Percentiles rank a stretch among this genome's conserved stretches.
phyloP scores from a whole-genome alignment of 2,888 invertebrate species.

The Drosophila prolongata region DNA sequence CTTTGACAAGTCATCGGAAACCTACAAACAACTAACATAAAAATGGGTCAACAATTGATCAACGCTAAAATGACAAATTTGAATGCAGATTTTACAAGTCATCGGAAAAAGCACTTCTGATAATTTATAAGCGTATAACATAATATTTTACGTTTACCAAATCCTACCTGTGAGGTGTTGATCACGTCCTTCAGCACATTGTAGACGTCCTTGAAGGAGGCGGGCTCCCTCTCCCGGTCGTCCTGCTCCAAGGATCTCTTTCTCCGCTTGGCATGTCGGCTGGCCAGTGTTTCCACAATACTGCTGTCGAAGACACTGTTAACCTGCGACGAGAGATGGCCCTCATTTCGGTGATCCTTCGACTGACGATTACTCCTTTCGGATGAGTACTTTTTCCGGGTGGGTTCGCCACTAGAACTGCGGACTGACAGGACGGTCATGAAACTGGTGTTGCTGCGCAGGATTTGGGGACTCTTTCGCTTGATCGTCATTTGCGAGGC shows the following conservation, averaged over 20 bases:
- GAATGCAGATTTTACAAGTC: too few species aligned
- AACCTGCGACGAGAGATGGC: neutral
- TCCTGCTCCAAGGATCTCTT: slow-evolving; percentile 20
- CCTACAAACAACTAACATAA: too few species aligned
- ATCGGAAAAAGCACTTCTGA: neutral
- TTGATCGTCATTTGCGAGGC: slow-evolving; percentile 62
- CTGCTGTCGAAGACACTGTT: slow-evolving; percentile 21
- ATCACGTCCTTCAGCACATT: slow-evolving; percentile 70
- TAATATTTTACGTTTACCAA: neutral
- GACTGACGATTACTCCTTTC: neutral
- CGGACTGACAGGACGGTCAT: slow-evolving; percentile 56
- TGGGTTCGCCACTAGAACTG: slow-evolving; percentile 44
- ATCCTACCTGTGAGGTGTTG: slow-evolving; percentile 50
- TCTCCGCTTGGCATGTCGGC: slow-evolving; percentile 22
- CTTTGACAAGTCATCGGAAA: too few species aligned
- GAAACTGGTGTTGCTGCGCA: slow-evolving; percentile 66
- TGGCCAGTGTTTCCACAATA: slow-evolving; percentile 27
- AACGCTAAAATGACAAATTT: too few species aligned
- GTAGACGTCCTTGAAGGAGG: slow-evolving; percentile 64
- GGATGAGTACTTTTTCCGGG: slow-evolving; percentile 6
- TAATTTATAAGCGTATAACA: too few species aligned
- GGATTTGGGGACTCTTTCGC: slow-evolving; percentile 62
- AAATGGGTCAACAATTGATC: too few species aligned
- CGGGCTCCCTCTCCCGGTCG: slow-evolving; percentile 43
- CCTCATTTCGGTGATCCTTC: slow-evolving; percentile 22